These are phyloP conservation scores for Brachyalestes nurse DNA, from an alignment of 2,797 vertebrate genomes.

Conservation along the genomic window DNA sequence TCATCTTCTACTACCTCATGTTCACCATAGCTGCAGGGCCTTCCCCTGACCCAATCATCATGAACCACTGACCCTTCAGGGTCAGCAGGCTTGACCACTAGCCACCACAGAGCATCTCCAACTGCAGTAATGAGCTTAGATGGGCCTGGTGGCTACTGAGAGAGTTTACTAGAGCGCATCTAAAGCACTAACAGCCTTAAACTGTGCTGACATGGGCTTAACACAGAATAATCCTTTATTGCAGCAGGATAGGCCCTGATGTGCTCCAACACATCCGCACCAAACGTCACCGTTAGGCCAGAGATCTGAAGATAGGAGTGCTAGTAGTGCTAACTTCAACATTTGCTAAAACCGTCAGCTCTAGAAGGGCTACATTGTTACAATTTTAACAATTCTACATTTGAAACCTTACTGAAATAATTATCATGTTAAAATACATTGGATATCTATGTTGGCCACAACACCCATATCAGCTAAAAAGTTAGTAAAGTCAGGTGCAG, in stretches of 20 bases:
- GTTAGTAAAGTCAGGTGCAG: background rate
- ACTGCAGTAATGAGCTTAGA: slow-evolving; percentile 64
- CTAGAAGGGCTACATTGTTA: too few species aligned
- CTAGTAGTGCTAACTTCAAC: background rate
- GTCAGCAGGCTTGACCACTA: slow-evolving; percentile 48
- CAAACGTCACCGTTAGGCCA: slow-evolving; percentile 17
- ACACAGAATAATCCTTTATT: slow-evolving; percentile 51
- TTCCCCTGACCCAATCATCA: slow-evolving; percentile 48
- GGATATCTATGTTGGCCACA: too few species aligned
- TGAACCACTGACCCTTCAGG: slow-evolving; percentile 57
- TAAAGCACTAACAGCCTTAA: slow-evolving; percentile 44
- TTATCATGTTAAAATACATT: too few species aligned
- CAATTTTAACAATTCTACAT: too few species aligned
- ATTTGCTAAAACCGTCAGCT: background rate
- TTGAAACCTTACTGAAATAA: too few species aligned
- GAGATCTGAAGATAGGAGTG: background rate
- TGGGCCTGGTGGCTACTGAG: slow-evolving; percentile 29
- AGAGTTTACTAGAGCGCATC: slow-evolving; percentile 50
- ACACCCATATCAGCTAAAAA: background rate
- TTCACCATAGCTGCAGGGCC: slow-evolving; percentile 47
- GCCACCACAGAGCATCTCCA: slow-evolving; percentile 37
- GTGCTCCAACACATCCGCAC: slow-evolving; percentile 8
- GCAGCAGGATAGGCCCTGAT: slow-evolving; percentile 45
- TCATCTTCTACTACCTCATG: slow-evolving; percentile 56
- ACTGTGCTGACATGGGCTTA: slow-evolving; percentile 39